Conservation (phyloP, 2,113 vertebrate species). For the Phalacrocorax pelagicus region DNA sequence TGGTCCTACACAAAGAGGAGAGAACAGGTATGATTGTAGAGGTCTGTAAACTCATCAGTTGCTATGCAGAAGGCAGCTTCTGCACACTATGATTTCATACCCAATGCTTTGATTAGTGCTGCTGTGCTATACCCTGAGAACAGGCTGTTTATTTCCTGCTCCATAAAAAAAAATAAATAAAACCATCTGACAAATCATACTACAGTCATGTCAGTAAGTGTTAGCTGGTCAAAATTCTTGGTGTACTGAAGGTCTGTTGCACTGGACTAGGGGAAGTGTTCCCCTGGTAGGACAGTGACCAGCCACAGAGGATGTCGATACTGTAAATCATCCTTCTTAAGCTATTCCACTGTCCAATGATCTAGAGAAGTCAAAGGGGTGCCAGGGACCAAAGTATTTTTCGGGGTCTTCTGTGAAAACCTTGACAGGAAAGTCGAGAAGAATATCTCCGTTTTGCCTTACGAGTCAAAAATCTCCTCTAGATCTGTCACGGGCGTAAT, state of each 20-base stretch:
- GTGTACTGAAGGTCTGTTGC: neutral
- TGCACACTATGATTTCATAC: neutral
- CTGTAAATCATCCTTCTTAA: neutral
- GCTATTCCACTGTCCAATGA: neutral
- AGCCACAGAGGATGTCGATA: neutral
- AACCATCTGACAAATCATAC: neutral
- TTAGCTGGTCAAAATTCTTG: neutral
- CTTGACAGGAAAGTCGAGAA: neutral
- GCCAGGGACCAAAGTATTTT: neutral
- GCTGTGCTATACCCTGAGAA: neutral
- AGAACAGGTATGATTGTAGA: neutral
- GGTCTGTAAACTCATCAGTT: neutral
- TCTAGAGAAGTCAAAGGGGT: neutral
- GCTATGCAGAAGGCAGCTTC: neutral
- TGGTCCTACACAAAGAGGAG: neutral
- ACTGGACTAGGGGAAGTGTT: neutral
- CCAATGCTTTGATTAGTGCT: neutral
- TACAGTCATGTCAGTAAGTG: neutral
- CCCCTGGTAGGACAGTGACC: fast-evolving
- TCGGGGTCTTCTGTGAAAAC: neutral
- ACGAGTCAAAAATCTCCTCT: neutral
- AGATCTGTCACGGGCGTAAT: neutral
- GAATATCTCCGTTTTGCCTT: neutral
- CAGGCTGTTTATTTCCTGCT: neutral
- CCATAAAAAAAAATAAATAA: neutral